Percentiles rank a stretch among this genome's conserved stretches.
phyloP scores from a whole-genome alignment of 2,888 invertebrate genomes.

The Papilio protenor region DNA sequence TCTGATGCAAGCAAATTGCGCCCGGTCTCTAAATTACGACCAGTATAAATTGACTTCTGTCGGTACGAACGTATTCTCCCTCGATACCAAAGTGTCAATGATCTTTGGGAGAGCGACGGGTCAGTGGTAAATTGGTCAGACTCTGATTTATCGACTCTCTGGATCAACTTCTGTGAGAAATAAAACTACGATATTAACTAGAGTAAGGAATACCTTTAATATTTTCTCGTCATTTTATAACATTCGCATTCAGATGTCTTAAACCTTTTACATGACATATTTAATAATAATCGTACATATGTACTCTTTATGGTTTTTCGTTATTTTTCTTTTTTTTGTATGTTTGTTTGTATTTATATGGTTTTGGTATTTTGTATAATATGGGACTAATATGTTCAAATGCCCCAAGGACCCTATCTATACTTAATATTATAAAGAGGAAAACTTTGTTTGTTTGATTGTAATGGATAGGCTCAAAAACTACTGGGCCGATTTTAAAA shows the following conservation, averaged over 20 bases:
- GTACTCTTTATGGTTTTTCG: too few species aligned
- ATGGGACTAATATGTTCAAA: too few species aligned
- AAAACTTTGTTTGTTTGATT: too few species aligned
- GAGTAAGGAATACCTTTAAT: constrained; percentile 40
- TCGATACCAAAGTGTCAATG: constrained; percentile 44
- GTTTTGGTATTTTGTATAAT: too few species aligned
- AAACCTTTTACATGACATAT: neutral
- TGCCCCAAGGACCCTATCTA: too few species aligned
- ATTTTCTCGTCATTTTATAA: constrained; percentile 1
- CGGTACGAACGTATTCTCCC: constrained; percentile 47
- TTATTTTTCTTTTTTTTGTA: too few species aligned
- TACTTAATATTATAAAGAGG: too few species aligned
- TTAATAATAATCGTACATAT: too few species aligned
- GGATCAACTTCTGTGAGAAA: constrained; percentile 54
- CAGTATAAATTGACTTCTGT: constrained; percentile 53
- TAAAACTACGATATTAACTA: constrained; percentile 45
- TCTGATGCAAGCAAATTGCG: constrained; percentile 58
- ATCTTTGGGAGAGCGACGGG: constrained; percentile 47
- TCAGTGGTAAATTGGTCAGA: constrained; percentile 52
- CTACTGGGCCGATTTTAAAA: too few species aligned
- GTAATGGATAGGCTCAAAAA: too few species aligned
- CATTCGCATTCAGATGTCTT: neutral
- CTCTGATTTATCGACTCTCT: constrained; percentile 55
- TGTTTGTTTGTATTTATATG: neutral
- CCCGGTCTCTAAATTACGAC: constrained; percentile 53